These are phyloP conservation scores for Epinephelus cyanopodus DNA, from an alignment of 2,113 vertebrate species.

Conservation along the genomic window DNA sequence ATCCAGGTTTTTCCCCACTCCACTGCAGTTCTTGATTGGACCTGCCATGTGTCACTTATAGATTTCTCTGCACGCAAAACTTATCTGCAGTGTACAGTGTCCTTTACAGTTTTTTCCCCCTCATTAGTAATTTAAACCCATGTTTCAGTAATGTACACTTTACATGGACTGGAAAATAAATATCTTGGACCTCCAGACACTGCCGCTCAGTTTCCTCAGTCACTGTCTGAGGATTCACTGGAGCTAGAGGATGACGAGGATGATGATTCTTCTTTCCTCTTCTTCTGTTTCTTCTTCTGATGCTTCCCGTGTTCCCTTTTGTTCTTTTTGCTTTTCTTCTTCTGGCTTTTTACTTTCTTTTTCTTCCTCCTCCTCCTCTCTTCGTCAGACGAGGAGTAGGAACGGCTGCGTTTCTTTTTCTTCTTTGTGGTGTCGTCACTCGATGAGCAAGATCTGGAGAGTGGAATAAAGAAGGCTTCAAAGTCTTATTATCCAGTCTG, in stretches of 20 bases:
- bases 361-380: constrained; percentile 86
- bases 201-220: constrained; percentile 73
- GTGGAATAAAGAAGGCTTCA: neutral
- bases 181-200: neutral
- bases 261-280: constrained; percentile 83
- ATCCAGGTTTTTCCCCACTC: neutral
- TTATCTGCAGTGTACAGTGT: neutral
- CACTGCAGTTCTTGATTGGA: neutral
- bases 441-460: constrained; percentile 64
- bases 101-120: neutral
- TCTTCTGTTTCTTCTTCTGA: constrained; percentile 90
- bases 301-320: constrained; percentile 87
- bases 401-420: constrained; percentile 81
- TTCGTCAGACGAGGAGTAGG: constrained; percentile 87
- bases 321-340: constrained; percentile 93
- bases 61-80: neutral
- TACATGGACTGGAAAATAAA: constrained; percentile 20
- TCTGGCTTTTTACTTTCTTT: constrained; percentile 92
- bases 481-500: neutral
- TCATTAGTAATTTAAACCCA: neutral
- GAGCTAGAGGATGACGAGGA: constrained; percentile 87
- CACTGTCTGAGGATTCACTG: constrained; percentile 86
- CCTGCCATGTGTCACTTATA: neutral
- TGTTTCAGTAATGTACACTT: neutral
- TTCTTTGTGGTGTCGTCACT: constrained; percentile 66